phyloP scores from a whole-genome alignment of 2,113 vertebrate genomes.

The Lota lota region DNA sequence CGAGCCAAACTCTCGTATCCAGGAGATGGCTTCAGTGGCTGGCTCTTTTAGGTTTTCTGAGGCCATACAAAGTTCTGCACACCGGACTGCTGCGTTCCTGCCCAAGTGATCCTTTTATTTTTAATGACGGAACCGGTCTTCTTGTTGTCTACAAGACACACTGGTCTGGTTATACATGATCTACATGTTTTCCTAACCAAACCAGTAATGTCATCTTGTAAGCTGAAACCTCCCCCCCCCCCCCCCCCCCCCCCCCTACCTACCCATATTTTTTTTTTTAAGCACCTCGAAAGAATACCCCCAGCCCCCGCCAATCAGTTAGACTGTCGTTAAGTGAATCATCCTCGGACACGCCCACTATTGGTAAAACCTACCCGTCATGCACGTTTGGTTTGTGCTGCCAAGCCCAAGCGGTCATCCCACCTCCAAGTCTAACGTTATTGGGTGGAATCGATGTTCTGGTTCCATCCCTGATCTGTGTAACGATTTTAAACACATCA shows the following conservation, averaged over 20 bases:
- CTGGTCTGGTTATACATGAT: no score
- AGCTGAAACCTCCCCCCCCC: no score
- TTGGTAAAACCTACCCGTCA: slow-evolving; percentile 24
- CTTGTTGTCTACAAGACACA: no score
- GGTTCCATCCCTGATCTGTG: slow-evolving; percentile 1
- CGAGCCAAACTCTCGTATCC: slow-evolving; percentile 22
- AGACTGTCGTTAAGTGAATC: no score
- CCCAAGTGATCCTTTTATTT: no score
- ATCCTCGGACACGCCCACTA: slow-evolving; percentile 5
- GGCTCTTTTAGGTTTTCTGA: background rate
- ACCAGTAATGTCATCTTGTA: no score
- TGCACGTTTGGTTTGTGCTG: slow-evolving; percentile 40
- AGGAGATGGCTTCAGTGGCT: no score
- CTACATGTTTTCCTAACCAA: no score
- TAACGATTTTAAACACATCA: slow-evolving; percentile 38
- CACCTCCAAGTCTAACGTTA: slow-evolving; percentile 27
- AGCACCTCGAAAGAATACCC: background rate
- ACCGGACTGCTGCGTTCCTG: no score
- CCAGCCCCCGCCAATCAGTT: background rate
- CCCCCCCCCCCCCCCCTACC: no score
- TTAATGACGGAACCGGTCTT: no score
- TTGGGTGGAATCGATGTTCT: slow-evolving; percentile 4
- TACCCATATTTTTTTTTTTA: background rate
- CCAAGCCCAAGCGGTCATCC: slow-evolving; percentile 27
- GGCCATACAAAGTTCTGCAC: background rate